Evolutionary conservation across 2,888 invertebrate species (phyloP), one percentile per base, ranked within the genome.

Genomic region (Microdon myrmicae): DNA sequence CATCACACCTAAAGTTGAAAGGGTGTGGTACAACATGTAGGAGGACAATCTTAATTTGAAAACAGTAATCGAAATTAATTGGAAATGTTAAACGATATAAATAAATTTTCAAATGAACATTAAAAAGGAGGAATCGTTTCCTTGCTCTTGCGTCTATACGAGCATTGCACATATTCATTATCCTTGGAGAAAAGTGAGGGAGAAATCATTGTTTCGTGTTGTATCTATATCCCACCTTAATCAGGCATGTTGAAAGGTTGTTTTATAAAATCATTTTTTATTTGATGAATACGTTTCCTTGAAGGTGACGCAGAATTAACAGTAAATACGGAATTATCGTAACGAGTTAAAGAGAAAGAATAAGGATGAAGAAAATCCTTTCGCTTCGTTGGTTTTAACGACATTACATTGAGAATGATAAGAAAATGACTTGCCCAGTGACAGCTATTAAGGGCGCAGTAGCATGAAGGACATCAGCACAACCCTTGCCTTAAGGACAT

Each of bases 1-100:
- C n/a, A n/a, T n/a, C n/a, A n/a, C n/a, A n/a, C n/a, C n/a, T n/a
- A n/a, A n/a, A n/a, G n/a, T n/a, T n/a, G n/a, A n/a, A n/a, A n/a
- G n/a, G n/a, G n/a, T n/a, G n/a, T n/a, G n/a, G n/a, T n/a, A n/a
- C n/a, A n/a, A n/a, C n/a, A n/a, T n/a, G n/a, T n/a, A n/a, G n/a
- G n/a, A 51, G 58, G 58, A 64, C 58, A 64, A 64, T 58, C 64
- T 64, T 64, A 64, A 64, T 64, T 64, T 64, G 64, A 58, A 51
- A 64, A 58, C 64, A 64, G 64, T 64, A 58, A 64, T 64, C 64
- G 64, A 64, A 64, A 64, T 64, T 64, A 64, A 64, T 64, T 64
- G 64, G 64, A 58, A 64, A 64, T 64, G 64, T 64, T 64, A 64
- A 64, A 58, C 64, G 37, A 47, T 35, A 53, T 58, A 51, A 58